phyloP scores from a whole-genome alignment of 2,113 vertebrate species.

The Hydrochoerus hydrochaeris region DNA sequence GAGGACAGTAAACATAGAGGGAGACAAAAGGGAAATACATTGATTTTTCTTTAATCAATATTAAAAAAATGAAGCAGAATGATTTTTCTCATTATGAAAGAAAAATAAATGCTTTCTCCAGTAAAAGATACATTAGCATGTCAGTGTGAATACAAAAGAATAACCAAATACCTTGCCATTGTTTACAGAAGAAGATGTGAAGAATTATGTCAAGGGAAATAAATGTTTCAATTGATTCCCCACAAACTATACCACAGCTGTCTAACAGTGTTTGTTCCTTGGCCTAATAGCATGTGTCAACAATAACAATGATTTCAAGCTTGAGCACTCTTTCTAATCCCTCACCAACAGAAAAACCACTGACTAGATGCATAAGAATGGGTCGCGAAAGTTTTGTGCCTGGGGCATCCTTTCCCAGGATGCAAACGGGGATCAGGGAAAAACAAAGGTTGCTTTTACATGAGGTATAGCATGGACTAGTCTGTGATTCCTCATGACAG shows the following conservation, averaged over 20 bases:
- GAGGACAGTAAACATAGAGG: not conserved
- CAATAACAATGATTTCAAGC: conserved; percentile 5
- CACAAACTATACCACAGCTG: conserved; percentile 21
- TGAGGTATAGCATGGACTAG: not conserved
- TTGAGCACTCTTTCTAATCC: conserved; percentile 9
- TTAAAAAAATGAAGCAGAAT: not conserved
- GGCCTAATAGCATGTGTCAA: not conserved
- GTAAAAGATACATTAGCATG: not conserved
- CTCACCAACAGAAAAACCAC: not conserved
- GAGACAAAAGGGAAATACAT: not conserved
- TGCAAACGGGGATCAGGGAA: not conserved
- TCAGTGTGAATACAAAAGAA: conserved; percentile 25
- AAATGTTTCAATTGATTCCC: conserved; percentile 33
- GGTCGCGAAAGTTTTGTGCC: not conserved
- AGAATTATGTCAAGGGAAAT: conserved; percentile 53
- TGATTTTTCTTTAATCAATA: not conserved
- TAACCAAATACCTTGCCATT: conserved; percentile 29
- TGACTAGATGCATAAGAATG: not conserved
- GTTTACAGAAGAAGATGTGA: conserved; percentile 14
- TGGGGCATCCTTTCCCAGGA: not conserved
- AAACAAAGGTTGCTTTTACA: not conserved
- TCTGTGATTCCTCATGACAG: not conserved
- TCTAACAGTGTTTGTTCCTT: conserved; percentile 54
- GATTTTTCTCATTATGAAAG: conserved; percentile 35
- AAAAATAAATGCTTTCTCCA: not conserved